Percentiles rank a stretch among this genome's conserved stretches.
These are phyloP conservation scores for Aphodius granarius DNA, from an alignment of 2,888 invertebrate genomes.

Conservation along the genomic window DNA sequence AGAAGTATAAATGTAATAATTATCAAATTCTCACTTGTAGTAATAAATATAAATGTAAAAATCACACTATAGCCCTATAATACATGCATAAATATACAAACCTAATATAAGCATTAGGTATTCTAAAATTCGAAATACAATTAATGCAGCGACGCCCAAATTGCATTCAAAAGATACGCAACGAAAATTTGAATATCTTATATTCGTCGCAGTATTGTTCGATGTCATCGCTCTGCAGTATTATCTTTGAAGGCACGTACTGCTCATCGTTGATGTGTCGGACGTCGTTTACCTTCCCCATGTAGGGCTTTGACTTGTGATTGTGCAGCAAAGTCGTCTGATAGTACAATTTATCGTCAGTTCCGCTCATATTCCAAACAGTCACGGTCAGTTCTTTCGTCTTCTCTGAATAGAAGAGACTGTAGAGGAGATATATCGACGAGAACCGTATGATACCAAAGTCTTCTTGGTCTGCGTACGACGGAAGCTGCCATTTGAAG, in stretches of 20 bases:
- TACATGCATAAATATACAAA: not conserved
- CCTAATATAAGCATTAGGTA: not conserved
- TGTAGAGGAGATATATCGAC: not conserved
- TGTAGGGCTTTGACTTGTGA: not conserved
- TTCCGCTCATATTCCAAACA: not conserved
- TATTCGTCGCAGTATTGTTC: constrained; percentile 8
- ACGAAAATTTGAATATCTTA: constrained; percentile 10
- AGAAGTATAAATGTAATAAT: not conserved
- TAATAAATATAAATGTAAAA: not conserved
- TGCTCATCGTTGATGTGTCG: not conserved
- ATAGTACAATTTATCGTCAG: not conserved
- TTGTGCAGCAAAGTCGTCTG: constrained; percentile 5
- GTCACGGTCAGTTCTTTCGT: constrained; percentile 6
- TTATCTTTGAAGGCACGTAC: not conserved
- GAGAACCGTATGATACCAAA: constrained; percentile 27
- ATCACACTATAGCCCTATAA: not conserved
- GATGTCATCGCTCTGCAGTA: not conserved
- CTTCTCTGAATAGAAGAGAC: constrained; percentile 8
- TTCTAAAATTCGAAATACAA: not conserved
- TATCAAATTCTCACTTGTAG: not conserved
- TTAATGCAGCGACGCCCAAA: not conserved
- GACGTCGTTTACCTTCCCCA: not conserved
- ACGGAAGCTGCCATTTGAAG: constrained; percentile 28
- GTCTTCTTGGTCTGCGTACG: constrained; percentile 24
- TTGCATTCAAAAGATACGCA: not conserved